These are phyloP conservation scores for Petrocephalus microphthalmus DNA, from an alignment of 2,113 vertebrate species.

Conservation along the genomic window DNA sequence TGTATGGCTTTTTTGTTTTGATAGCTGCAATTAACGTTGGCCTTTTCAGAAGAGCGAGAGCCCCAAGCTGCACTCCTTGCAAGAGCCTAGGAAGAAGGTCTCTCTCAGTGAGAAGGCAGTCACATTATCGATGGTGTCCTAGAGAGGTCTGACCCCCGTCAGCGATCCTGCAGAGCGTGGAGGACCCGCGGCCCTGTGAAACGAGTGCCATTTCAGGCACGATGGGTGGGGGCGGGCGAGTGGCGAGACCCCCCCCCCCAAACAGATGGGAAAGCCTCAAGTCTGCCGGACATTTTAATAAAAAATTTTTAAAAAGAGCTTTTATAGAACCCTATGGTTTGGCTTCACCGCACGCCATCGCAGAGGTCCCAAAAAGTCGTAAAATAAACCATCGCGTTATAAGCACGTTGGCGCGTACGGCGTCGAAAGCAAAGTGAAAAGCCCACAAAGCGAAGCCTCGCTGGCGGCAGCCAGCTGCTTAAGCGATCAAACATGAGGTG, in stretches of 20 bases:
- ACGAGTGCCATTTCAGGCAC: neutral
- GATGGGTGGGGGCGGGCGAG: neutral
- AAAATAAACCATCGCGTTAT: neutral
- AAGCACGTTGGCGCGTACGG: neutral
- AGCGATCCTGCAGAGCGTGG: conserved; percentile 3
- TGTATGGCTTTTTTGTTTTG: neutral
- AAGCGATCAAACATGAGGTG: neutral
- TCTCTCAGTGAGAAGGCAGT: neutral
- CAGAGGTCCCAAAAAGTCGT: neutral
- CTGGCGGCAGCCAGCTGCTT: neutral
- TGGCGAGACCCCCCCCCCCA: neutral
- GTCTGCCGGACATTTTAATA: neutral
- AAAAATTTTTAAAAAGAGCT: neutral
- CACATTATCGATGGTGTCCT: neutral
- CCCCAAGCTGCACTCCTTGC: neutral
- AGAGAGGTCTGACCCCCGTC: neutral
- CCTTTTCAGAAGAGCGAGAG: neutral
- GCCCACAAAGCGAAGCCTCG: neutral
- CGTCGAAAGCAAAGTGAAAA: neutral
- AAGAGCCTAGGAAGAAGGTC: neutral
- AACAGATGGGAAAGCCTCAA: conserved; percentile 5
- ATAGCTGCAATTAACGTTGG: neutral
- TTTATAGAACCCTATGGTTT: neutral
- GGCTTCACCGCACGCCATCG: neutral
- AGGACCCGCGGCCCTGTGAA: conserved; percentile 4